Conservation (phyloP, 1,140 invertebrate species). For the Rhynchophorus ferrugineus region DNA sequence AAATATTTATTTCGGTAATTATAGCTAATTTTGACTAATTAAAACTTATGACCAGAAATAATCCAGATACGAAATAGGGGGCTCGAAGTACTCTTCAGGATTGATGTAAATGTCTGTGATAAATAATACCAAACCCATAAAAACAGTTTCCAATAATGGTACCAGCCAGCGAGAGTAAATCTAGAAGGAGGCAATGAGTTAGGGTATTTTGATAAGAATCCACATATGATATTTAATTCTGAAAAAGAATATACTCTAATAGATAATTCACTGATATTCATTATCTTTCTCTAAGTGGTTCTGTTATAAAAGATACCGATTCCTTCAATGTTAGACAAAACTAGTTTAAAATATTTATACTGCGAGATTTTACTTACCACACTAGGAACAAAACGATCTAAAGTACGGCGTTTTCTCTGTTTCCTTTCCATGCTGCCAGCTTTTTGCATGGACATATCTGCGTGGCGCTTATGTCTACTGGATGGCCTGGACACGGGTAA, state of each 20-base stretch:
- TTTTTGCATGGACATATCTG: slow-evolving; percentile 23
- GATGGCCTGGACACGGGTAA: slow-evolving; percentile 23
- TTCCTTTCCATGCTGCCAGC: slow-evolving; percentile 34
- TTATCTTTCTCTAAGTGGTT: no score
- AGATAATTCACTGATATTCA: no score
- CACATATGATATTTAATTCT: no score
- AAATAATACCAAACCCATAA: slow-evolving; percentile 25
- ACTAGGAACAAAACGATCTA: slow-evolving; percentile 47
- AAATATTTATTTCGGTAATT: background rate
- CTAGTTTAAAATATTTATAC: no score
- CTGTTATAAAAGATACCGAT: no score
- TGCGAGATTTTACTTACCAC: no score
- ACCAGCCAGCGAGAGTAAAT: slow-evolving; percentile 26
- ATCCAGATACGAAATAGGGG: slow-evolving; percentile 10
- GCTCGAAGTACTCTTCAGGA: slow-evolving; percentile 20
- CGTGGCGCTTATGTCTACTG: slow-evolving; percentile 33
- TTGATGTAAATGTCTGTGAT: slow-evolving; percentile 29
- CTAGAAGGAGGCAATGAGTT: slow-evolving; percentile 24
- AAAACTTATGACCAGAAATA: slow-evolving; percentile 12
- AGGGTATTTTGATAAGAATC: background rate
- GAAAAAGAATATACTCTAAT: no score
- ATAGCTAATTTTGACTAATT: slow-evolving; percentile 3
- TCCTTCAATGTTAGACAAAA: no score
- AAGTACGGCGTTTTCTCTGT: slow-evolving; percentile 47
- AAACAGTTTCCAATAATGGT: slow-evolving; percentile 26